Base-by-base conservation (phyloP, 2,888 invertebrate species). In the Crocallis elinguaria region DNA sequence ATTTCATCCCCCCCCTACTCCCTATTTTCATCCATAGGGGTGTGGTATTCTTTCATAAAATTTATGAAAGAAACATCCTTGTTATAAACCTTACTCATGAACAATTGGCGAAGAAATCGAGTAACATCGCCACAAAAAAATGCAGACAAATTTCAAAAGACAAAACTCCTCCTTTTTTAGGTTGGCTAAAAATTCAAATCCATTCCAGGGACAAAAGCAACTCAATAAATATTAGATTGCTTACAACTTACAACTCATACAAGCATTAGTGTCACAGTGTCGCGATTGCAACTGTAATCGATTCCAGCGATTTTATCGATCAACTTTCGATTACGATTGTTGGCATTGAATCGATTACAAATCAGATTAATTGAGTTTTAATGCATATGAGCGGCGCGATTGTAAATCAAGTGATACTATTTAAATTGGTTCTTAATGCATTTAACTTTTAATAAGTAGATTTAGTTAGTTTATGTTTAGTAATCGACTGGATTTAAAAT, bases 271-370 rank as follows among this genome's bases (percentile, higher is more conserved):
- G 57, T 63, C 62, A 60, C 51, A 56, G 56, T n/a, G n/a, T n/a
- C n/a, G n/a, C 55, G 43, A 35, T 49, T 43, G 39, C 44, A 32
- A 49, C 42, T 46, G 52, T 57, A 62, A 59, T 57, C 60, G 55
- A 60, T 36, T 49, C 39, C 29, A 54, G 21, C 37, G 60, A 56
- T 59, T 62, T 62, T 62, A 66, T 67, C 64, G 64, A 63, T 60
- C 67, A 49, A 67, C 67, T 66, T 66, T 67, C 67, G 59, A 64
- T 60, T 49, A 39, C 50, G 52, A 52, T 42, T 57, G 56, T 25
- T 48, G 53, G 50, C 58, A 66, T 64, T 62, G 56, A 56, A 59
- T 56, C 53, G 62, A 57, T 65, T 62, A 60, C 62, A 49, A 42
- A 48, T 55, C 29, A 51, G 44, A 57, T 57, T 55, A 52, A 64